Percentiles rank a stretch among this genome's conserved stretches.
These are phyloP conservation scores for Heliconius himera DNA, from an alignment of 1,140 invertebrate genomes.

Conservation along the genomic window DNA sequence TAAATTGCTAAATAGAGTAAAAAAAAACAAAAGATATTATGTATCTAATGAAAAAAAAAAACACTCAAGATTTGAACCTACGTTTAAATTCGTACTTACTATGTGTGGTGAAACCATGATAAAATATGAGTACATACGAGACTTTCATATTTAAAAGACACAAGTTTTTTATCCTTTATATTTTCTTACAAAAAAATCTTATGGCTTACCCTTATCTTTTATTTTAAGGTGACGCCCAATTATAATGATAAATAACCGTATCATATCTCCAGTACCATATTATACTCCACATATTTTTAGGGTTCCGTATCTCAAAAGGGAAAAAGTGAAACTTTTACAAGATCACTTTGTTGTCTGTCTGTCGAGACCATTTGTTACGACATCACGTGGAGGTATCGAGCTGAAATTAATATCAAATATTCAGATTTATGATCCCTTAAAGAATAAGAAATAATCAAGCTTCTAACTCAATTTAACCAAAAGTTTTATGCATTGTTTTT, in stretches of 20 bases:
- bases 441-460: too few relatives aligned
- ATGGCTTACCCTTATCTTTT: neutral
- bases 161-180: neutral
- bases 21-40: too few relatives aligned
- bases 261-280: neutral
- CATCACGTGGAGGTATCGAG: too few relatives aligned
- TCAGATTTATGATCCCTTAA: neutral
- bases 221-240: neutral
- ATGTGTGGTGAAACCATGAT: too few relatives aligned
- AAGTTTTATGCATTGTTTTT: too few relatives aligned
- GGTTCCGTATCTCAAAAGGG: neutral
- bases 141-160: neutral
- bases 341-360: neutral
- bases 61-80: too few relatives aligned
- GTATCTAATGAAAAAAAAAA: too few relatives aligned
- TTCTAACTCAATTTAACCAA: too few relatives aligned
- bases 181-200: neutral
- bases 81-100: too few relatives aligned
- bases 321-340: neutral
- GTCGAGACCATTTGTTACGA: neutral
- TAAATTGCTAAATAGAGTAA: too few relatives aligned
- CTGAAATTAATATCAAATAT: neutral
- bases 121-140: neutral
- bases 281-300: neutral
- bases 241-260: constrained; percentile 11